These are phyloP conservation scores for Phorcus lineatus DNA, from an alignment of 2,888 invertebrate species.

Conservation along the genomic window DNA sequence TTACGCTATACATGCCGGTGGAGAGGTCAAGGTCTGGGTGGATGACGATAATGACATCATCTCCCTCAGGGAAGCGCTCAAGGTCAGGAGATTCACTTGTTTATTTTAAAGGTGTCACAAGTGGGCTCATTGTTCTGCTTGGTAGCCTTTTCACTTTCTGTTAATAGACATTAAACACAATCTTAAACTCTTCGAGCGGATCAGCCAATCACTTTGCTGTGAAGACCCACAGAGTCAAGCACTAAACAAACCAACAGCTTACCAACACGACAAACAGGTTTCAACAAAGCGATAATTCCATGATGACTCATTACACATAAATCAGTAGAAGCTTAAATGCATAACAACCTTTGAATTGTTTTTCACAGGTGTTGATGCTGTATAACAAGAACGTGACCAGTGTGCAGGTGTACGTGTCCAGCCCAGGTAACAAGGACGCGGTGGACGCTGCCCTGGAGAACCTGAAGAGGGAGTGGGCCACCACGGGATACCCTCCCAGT, in stretches of 20 bases:
- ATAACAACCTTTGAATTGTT: not conserved
- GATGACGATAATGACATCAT: constrained; percentile 56
- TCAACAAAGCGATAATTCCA: too few relatives aligned
- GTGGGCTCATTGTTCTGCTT: too few relatives aligned
- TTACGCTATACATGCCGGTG: constrained; percentile 56
- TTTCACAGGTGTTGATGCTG: constrained; percentile 47
- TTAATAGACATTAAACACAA: too few relatives aligned
- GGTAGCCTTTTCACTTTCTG: too few relatives aligned
- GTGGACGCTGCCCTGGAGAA: constrained; percentile 43
- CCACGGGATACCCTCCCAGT: constrained; percentile 43
- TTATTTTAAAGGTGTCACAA: too few relatives aligned
- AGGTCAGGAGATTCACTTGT: constrained; percentile 39
- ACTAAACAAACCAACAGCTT: too few relatives aligned
- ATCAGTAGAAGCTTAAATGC: too few relatives aligned
- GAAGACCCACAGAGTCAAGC: too few relatives aligned
- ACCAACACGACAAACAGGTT: too few relatives aligned
- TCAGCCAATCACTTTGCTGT: too few relatives aligned
- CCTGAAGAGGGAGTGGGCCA: constrained; percentile 42
- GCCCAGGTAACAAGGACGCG: constrained; percentile 37
- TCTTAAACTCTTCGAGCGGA: too few relatives aligned
- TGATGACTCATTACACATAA: too few relatives aligned
- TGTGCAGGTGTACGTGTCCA: constrained; percentile 44
- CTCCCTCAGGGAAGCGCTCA: constrained; percentile 47
- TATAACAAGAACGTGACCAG: constrained; percentile 51
- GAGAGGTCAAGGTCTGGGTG: constrained; percentile 59